Evolutionary conservation across 2,888 invertebrate genomes (phyloP).

Genomic region (Melinaea marsaeus): DNA sequence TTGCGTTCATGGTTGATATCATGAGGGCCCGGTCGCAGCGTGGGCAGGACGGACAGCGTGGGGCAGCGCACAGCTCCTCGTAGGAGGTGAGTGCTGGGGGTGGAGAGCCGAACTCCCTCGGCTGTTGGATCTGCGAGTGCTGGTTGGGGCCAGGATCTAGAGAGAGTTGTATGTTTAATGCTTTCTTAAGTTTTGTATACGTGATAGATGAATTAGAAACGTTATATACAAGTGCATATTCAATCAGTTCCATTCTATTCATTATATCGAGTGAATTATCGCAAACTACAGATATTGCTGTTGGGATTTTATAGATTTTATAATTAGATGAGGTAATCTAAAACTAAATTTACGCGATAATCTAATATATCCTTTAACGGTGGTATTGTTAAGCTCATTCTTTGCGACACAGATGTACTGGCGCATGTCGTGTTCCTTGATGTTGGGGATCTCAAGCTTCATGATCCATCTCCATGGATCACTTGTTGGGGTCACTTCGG

Average conservation of each 20-base stretch:
- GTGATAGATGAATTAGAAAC: too few species aligned
- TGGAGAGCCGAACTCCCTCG: conserved; percentile 63
- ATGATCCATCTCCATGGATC: conserved; percentile 83
- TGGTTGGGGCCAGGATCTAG: conserved; percentile 59
- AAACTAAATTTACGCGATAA: conserved; percentile 51
- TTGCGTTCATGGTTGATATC: conserved; percentile 74
- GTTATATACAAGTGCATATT: too few species aligned
- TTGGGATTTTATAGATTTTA: too few species aligned
- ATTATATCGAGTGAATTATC: too few species aligned
- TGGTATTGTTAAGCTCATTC: conserved; percentile 88
- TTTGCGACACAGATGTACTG: conserved; percentile 91
- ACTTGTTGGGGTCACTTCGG: conserved; percentile 53
- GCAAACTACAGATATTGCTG: too few species aligned
- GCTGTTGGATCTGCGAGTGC: conserved; percentile 50
- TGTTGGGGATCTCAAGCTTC: conserved; percentile 85
- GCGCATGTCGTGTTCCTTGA: conserved; percentile 83
- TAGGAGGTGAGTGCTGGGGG: conserved; percentile 65
- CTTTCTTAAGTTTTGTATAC: too few species aligned
- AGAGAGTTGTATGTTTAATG: neutral
- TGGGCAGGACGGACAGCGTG: conserved; percentile 67
- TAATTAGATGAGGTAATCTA: too few species aligned
- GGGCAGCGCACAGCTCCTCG: conserved; percentile 69
- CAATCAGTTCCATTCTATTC: too few species aligned
- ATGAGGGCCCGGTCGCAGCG: conserved; percentile 64
- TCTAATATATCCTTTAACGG: conserved; percentile 81